Evolutionary conservation across 2,888 invertebrate species (phyloP).

Genomic region (Pterostichus niger): DNA sequence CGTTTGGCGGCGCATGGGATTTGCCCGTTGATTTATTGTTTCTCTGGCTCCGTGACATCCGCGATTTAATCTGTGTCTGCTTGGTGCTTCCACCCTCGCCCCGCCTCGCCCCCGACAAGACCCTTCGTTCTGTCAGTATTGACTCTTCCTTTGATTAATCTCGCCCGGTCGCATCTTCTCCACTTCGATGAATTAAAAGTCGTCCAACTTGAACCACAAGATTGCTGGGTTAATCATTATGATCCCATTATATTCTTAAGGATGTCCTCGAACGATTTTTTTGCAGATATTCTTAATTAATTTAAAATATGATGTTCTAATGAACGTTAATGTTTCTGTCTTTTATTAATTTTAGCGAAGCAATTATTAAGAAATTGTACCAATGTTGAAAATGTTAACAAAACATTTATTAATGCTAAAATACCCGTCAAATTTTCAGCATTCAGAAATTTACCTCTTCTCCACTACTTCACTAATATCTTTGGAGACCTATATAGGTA

Average conservation of each 20-base stretch:
- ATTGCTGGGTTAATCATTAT: constrained; percentile 52
- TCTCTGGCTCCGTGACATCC: constrained; percentile 70
- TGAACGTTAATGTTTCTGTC: constrained; percentile 18
- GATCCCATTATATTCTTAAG: constrained; percentile 38
- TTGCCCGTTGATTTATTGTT: constrained; percentile 72
- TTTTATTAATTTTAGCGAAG: neutral
- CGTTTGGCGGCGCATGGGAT: constrained; percentile 67
- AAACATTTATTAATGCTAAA: too few relatives aligned
- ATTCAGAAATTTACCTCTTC: too few relatives aligned
- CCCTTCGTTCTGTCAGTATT: constrained; percentile 46
- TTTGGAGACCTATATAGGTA: too few relatives aligned
- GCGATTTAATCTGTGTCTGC: constrained; percentile 71
- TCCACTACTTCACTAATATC: too few relatives aligned
- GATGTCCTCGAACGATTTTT: constrained; percentile 28
- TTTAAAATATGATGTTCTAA: constrained; percentile 40
- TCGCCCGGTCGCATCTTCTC: constrained; percentile 42
- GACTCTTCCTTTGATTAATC: constrained; percentile 65
- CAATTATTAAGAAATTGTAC: neutral
- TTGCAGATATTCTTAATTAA: constrained; percentile 23
- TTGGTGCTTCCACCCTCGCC: constrained; percentile 9
- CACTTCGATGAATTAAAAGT: constrained; percentile 61
- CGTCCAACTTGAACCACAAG: constrained; percentile 21
- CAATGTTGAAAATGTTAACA: too few relatives aligned
- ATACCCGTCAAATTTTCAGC: too few relatives aligned
- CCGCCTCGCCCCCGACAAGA: constrained; percentile 16